Base-by-base conservation (phyloP, 2,113 vertebrate genomes). In the Sorex fumeus region DNA sequence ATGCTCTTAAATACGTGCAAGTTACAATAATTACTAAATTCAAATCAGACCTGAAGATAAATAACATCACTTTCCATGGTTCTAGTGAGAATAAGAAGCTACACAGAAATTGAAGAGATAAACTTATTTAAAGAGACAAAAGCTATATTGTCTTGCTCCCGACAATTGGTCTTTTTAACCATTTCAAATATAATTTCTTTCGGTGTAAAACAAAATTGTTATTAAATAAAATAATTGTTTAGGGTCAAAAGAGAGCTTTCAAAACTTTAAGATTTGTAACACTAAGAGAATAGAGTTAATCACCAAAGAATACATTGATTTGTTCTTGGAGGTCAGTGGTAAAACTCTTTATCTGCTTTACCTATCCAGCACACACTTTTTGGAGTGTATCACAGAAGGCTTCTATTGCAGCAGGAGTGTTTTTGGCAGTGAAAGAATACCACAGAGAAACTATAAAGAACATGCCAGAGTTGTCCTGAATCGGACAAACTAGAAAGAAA, bases 401-500 rank as follows among this genome's bases (percentile, higher is more conserved):
- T 79, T 50, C 8, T 15, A 8, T 32, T 45, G 4, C 32, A 6
- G 77, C 91, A 6, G 47, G 10, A 50, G 47, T 50, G 47, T 75
- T 76, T 90, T 76, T 19, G 6, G 21, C 12, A 60, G 12, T 32
- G 15, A 21, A 80, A 3, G 12, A 53, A 30, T 43, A 62, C 1
- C 32, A 32, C n/a, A 50, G 8, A 36, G 18, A 72, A 8, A 43
- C 40, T 57, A 11, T 50, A 19, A 71, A 32, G 12, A 78, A 5
- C 23, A 4, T 4, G 11, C 62, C 9, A 81, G 18, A 1, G 2
- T 67, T 66, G 8, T 47, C 45, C 19, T 71, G 50, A 83, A 64
- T 21, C 79, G 36, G 93, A 86, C n/a, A 57, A 83, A 25, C 78
- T 72, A 72, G 50, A 78, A 89, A 93, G 32, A 70, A 92, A 87